A percentile compares a stretch with the other conserved stretches of the same genome.
Conservation (phyloP, 1,140 invertebrate genomes). For the Eupristina koningsbergeri region DNA sequence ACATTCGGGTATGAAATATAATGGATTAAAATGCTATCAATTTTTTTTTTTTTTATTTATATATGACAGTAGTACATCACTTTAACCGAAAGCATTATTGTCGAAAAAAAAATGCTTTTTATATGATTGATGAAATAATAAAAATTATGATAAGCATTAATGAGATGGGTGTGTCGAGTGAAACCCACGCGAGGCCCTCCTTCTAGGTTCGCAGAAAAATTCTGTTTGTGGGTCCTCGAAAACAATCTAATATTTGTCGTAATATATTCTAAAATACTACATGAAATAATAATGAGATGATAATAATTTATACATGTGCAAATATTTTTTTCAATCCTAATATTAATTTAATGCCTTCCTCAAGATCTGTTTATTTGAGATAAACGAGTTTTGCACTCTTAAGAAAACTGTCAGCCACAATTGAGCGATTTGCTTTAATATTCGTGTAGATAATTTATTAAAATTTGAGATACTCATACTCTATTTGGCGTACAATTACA, state of each 20-base stretch:
- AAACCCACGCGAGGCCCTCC: not conserved
- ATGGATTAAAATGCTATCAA: too few species aligned
- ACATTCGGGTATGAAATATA: too few species aligned
- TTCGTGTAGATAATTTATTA: not conserved
- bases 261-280: not conserved
- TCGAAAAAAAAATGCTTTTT: not conserved
- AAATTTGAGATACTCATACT: not conserved
- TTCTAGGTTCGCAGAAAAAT: not conserved
- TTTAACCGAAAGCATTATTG: not conserved
- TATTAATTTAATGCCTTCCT: not conserved
- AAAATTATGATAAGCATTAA: not conserved
- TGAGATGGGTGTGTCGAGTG: not conserved
- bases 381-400: not conserved
- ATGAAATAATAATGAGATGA: not conserved
- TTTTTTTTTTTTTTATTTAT: too few species aligned
- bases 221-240: not conserved
- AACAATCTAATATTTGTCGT: not conserved
- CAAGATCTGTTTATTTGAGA: not conserved
- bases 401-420: conserved; percentile 8
- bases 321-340: not conserved
- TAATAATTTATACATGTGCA: not conserved
- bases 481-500: not conserved
- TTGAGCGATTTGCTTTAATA: not conserved
- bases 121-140: not conserved
- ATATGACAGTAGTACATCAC: not conserved